phyloP scores from a whole-genome alignment of 2,888 invertebrate genomes.

The Arrhopalites spinosus region DNA sequence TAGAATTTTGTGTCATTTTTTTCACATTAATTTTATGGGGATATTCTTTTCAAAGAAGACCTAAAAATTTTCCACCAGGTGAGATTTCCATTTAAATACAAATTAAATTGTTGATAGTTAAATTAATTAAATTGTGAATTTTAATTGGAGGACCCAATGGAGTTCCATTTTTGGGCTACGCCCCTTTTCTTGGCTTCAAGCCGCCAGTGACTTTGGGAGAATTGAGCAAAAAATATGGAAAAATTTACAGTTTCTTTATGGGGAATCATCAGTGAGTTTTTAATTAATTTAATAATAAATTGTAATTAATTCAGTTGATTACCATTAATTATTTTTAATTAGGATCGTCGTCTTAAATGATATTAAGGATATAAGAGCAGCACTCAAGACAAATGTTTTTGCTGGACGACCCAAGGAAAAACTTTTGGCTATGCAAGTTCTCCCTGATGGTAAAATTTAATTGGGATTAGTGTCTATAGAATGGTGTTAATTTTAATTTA shows the following conservation, averaged over 20 bases:
- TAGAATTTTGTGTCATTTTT: too few relatives aligned
- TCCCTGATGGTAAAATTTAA: slow-evolving; percentile 44
- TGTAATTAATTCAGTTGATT: too few relatives aligned
- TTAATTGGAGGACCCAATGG: slow-evolving; percentile 34
- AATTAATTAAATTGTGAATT: too few relatives aligned
- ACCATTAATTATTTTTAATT: too few relatives aligned
- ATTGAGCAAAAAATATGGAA: slow-evolving; percentile 45
- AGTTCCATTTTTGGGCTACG: slow-evolving; percentile 46
- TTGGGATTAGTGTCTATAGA: too few relatives aligned
- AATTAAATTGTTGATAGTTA: too few relatives aligned
- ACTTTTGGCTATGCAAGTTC: slow-evolving; percentile 45
- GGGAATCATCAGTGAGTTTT: slow-evolving; percentile 37
- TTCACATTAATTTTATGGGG: too few relatives aligned
- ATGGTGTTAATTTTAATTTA: too few relatives aligned
- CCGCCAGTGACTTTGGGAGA: slow-evolving; percentile 45
- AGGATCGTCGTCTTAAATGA: slow-evolving; percentile 48
- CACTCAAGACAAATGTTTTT: slow-evolving; percentile 37
- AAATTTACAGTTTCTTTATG: slow-evolving; percentile 44
- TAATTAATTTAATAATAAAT: too few relatives aligned
- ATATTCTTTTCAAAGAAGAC: slow-evolving; percentile 23
- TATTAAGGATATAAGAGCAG: slow-evolving; percentile 35
- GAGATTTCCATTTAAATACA: too few relatives aligned
- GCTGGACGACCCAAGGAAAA: slow-evolving; percentile 45
- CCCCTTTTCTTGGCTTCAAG: slow-evolving; percentile 44
- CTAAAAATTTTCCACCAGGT: slow-evolving; percentile 42